A percentile compares a stretch with the other conserved stretches of the same genome.
Conservation (phyloP, 2,888 invertebrate genomes). For the Synergus japonicus region DNA sequence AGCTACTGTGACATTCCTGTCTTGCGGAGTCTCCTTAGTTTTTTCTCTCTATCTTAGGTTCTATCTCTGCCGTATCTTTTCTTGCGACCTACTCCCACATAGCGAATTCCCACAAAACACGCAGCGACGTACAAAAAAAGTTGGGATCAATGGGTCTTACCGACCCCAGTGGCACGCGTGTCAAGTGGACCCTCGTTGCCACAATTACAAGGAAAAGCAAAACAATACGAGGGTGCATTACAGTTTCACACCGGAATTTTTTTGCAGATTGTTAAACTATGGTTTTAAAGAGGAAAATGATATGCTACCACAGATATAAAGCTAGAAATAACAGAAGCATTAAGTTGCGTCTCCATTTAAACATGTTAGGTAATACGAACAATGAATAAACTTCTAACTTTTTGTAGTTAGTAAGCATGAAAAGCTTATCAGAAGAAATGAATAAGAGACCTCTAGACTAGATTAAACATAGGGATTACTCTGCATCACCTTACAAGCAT, state of each 20-base stretch:
- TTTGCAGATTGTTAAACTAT: background rate
- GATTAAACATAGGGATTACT: background rate
- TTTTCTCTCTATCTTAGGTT: conserved; percentile 42
- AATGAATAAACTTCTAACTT: background rate
- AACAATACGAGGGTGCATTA: conserved; percentile 46
- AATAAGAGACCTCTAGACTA: background rate
- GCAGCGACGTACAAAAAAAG: conserved; percentile 43
- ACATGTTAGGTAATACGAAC: background rate
- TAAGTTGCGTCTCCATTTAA: background rate
- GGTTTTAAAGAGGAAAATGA: no score
- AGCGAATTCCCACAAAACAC: conserved; percentile 44
- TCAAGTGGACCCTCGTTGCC: conserved; percentile 66
- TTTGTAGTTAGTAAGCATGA: background rate
- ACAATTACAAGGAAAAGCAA: conserved; percentile 62
- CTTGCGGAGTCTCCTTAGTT: conserved; percentile 50
- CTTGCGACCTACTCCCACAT: conserved; percentile 50
- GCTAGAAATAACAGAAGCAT: no score
- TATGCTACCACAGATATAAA: no score
- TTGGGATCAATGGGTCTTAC: conserved; percentile 50
- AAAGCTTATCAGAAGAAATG: background rate
- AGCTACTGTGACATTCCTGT: conserved; percentile 58
- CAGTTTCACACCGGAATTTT: background rate
- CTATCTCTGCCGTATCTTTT: conserved; percentile 39
- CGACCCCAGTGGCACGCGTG: conserved; percentile 56
- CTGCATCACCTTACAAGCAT: background rate